Evolutionary conservation across 2,797 vertebrate genomes (phyloP).

Genomic region (Garrulus glandarius): DNA sequence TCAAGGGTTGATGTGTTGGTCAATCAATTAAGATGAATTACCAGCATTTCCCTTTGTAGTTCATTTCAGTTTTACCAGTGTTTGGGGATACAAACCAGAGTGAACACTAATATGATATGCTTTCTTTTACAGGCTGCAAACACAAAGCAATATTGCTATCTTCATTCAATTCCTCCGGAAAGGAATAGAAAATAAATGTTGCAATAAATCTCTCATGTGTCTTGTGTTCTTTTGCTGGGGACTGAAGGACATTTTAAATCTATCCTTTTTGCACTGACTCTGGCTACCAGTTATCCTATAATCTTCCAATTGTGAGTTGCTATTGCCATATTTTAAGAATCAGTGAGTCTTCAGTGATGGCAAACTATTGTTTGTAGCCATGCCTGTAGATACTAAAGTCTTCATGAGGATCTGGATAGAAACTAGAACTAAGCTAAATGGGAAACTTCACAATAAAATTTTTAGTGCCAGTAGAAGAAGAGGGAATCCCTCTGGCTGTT

Average conservation of each 20-base stretch:
- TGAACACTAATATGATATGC: not conserved
- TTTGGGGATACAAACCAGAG: not conserved
- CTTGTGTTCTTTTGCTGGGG: not conserved
- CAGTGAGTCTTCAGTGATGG: not conserved
- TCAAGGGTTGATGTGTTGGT: not conserved
- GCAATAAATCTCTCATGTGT: not conserved
- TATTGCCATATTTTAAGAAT: not conserved
- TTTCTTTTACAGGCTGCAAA: not conserved
- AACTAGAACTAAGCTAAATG: not conserved
- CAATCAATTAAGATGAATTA: conserved; percentile 41
- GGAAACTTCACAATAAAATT: not conserved
- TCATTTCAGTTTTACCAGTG: not conserved
- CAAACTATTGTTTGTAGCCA: not conserved
- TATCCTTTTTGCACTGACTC: not conserved
- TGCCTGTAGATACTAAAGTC: not conserved
- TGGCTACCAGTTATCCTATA: not conserved
- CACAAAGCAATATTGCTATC: not conserved
- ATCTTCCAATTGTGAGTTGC: not conserved
- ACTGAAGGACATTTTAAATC: not conserved
- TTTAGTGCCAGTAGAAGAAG: not conserved
- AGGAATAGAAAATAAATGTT: not conserved
- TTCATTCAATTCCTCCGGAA: not conserved
- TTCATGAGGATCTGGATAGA: not conserved
- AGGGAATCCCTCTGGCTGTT: not conserved
- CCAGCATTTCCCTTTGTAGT: not conserved